Evolutionary conservation across 2,797 vertebrate species (phyloP), one percentile per base, ranked within the genome.

Genomic region (Lepus oiostolus): DNA sequence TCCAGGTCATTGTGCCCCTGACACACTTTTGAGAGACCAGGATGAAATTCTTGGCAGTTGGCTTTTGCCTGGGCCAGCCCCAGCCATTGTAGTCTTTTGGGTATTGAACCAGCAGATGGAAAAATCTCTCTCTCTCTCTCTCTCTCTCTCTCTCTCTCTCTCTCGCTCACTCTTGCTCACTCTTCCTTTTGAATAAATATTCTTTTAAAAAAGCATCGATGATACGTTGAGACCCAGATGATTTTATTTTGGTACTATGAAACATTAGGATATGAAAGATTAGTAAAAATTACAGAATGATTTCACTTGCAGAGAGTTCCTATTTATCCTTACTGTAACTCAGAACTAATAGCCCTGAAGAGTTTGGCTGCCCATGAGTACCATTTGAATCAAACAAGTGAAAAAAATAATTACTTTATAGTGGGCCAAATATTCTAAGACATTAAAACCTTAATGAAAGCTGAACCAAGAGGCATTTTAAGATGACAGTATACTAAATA

Each of bases 231-330:
- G 9, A 74, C 28, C 9, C 38, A 68, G 2, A n/a, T 30, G 24
- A 85, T 72, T 82, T 93, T 35, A 81, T 16, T 88, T 79, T 42
- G 19, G 62, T 85, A 67, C 84, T 17, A 72, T 42, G 26, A 65
- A 75, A 75, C 13, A 52, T 52, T 30, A 17, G n/a, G 1, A n/a
- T 4, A 1, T 76, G 16, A 81, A 50, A 72, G 17, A 67, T 67
- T 85, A 54, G 14, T 42, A 54, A 85, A 93, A 85, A 47, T 0
- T 30, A 4, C 2, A 88, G 35, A 91, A 60, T 1, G 19, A 54
- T 86, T 65, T 65, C 28, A 72, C 7, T 74, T 88, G 7, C 12
- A 65, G 28, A 88, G 19, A 54, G 3, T 58, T 17, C 4, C 74
- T 9, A 50, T 65, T 72, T 70, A 47, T 63, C 86, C 17, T 32